Conservation (phyloP, 2,888 invertebrate genomes). For the Abscondita cerata region DNA sequence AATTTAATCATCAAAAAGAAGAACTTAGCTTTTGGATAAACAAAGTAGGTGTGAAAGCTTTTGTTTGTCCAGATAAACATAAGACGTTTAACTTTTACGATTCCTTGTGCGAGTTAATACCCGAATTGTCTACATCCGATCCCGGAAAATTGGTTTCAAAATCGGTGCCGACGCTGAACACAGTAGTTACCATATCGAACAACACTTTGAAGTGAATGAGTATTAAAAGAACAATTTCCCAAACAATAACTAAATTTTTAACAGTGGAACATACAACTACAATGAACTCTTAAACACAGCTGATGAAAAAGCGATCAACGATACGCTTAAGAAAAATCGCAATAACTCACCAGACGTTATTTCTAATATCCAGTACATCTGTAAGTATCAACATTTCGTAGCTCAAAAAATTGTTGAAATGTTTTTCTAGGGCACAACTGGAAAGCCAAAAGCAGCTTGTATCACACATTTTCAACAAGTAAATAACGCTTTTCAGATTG, state of each 20-base stretch:
- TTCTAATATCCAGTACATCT: too few relatives aligned
- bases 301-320: conserved; percentile 47
- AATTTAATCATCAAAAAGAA: conserved; percentile 73
- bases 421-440: conserved; percentile 60
- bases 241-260: conserved; percentile 10
- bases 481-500: conserved; percentile 76
- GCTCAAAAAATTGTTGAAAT: background rate
- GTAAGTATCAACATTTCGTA: conserved; percentile 56
- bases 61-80: conserved; percentile 69
- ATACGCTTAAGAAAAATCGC: too few relatives aligned
- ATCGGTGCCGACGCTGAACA: conserved; percentile 61
- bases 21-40: conserved; percentile 78
- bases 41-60: conserved; percentile 72
- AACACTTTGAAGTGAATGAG: conserved; percentile 59
- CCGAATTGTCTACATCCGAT: conserved; percentile 61
- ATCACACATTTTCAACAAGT: conserved; percentile 75
- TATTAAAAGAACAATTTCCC: too few relatives aligned
- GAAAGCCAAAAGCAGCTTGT: conserved; percentile 75
- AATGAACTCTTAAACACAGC: conserved; percentile 55
- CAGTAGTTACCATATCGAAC: conserved; percentile 66
- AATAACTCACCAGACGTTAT: too few relatives aligned
- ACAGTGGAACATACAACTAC: conserved; percentile 60
- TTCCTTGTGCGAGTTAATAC: conserved; percentile 66
- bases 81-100: conserved; percentile 72
- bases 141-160: conserved; percentile 61